Base-by-base conservation (phyloP, 2,797 vertebrate genomes). In the Corythornis leucogaster region DNA sequence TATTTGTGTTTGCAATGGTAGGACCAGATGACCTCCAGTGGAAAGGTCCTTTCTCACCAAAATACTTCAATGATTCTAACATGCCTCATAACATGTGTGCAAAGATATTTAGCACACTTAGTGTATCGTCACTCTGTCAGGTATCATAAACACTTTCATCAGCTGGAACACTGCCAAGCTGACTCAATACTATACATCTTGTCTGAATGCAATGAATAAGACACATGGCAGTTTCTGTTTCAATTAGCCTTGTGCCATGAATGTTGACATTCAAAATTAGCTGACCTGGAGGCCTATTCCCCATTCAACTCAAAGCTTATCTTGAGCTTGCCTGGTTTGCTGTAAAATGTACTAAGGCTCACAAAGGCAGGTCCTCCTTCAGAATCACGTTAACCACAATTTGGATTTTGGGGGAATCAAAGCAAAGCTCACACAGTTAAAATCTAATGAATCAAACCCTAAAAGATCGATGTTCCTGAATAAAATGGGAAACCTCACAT, bases 141-240 rank as follows among this genome's bases (percentile, higher is more conserved):
- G 80, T 93, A 77, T 81, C 95, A 84, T 84, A 80, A 93, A 68
- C 54, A 63, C 38, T 97, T 78, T 58, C 69, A 83, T 91, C 87
- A 89, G 61, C 54, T 94, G 90, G 83, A 95, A 76, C 16, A 5
- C 64, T 58, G 84, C 71, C 53, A 7, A 87, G 83, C 85, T 94
- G 92, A 92, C 90, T 92, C 94, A 96, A 84, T 91, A 92, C 80
- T 79, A 76, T 62, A 76, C 76, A 83, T 80, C 83, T 95, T 66
- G 70, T 89, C 89, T 92, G 79, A 94, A 85, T 16, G 70, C 73
- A 94, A 95, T 92, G 91, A 46, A 84, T 86, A 80, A 89, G 86
- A 86, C 78, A 94, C 53, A 67, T 31, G 61, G 64, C 87, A 75
- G 35, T 67, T 83, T 67, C 58, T 82, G 38, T 80, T 73, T 94